Evolutionary conservation across 2,113 vertebrate species (phyloP), one percentile per base, ranked within the genome.

Genomic region (Ceyx cyanopectus): DNA sequence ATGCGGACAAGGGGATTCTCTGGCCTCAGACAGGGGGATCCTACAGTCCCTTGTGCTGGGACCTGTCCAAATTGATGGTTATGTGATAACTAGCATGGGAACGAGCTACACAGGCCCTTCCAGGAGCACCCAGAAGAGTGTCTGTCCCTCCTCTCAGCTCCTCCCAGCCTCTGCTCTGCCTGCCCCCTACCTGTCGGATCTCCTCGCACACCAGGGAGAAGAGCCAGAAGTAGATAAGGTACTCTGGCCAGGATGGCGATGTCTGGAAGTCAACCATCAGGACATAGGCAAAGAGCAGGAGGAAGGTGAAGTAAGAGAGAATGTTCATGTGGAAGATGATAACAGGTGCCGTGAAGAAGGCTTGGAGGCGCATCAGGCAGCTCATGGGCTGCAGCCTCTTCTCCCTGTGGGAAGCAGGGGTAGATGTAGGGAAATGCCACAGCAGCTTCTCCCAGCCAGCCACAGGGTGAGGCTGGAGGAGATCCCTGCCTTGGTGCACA

Each of bases 231-330:
- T 99, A 99, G 83, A 99, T 97, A 91, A 99, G 93, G 30, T 95
- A 67, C 92, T 99, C 99, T 27, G 56, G 67, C 94, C 96, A 94
- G 12, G 99, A 99, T 0, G 99, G 99, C 1, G 0, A n/a, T 0
- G 85, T 50, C 95, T 99, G 99, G 95, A 99, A 99, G 96, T 99
- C 99, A 4, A 98, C 98, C 98, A 99, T 98, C 65, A 99, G 96
- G 82, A 99, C 98, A 2, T 98, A 98, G 14, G 99, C 98, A 6
- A 99, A 99, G 53, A 99, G 98, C 94, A 98, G 97, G 57, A 99
- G 98, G 97, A 99, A 99, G 81, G 97, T 98, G 12, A 99, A 99
- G 95, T 99, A 99, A 20, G 98, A 99, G 58, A 98, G 97, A 29
- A 98, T 98, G 90, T 99, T 99, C 97, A 98, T 98, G 97, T 98